These are phyloP conservation scores for Ammospiza maritima DNA, from an alignment of 2,797 vertebrate genomes.

Conservation along the genomic window DNA sequence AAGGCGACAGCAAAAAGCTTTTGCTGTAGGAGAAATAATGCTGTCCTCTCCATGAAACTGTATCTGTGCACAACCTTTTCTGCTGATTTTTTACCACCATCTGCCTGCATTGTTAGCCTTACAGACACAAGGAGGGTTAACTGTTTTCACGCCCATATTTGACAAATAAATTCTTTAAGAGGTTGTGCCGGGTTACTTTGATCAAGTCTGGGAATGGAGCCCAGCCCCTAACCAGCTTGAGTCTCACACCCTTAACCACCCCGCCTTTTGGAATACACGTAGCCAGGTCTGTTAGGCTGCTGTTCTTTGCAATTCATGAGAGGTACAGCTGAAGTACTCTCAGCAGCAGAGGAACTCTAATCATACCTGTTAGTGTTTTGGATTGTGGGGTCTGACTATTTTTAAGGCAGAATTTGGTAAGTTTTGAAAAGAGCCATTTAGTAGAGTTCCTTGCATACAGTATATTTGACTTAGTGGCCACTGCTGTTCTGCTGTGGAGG, in stretches of 20 bases:
- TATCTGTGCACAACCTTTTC: background rate
- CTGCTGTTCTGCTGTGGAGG: background rate
- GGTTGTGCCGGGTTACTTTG: constrained; percentile 7
- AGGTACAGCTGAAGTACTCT: background rate
- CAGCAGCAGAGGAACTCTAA: background rate
- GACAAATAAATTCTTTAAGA: background rate
- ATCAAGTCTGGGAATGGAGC: background rate
- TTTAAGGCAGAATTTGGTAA: background rate
- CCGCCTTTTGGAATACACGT: background rate
- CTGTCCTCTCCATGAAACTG: background rate
- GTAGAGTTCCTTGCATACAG: background rate
- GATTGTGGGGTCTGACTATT: background rate
- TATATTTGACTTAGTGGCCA: background rate
- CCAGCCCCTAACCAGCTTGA: background rate
- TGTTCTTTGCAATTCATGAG: background rate
- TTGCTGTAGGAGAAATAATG: background rate
- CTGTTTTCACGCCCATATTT: background rate
- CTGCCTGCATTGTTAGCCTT: background rate
- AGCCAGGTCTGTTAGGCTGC: background rate
- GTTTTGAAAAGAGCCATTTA: background rate
- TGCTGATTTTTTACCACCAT: background rate
- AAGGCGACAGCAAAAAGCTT: background rate
- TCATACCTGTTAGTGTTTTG: background rate
- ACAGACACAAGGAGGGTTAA: background rate
- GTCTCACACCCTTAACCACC: background rate